A percentile compares a stretch with the other conserved stretches of the same genome.
These are phyloP conservation scores for Paragorgia papillata DNA, from an alignment of 92 coral and sea anemone genomes.

Conservation along the genomic window DNA sequence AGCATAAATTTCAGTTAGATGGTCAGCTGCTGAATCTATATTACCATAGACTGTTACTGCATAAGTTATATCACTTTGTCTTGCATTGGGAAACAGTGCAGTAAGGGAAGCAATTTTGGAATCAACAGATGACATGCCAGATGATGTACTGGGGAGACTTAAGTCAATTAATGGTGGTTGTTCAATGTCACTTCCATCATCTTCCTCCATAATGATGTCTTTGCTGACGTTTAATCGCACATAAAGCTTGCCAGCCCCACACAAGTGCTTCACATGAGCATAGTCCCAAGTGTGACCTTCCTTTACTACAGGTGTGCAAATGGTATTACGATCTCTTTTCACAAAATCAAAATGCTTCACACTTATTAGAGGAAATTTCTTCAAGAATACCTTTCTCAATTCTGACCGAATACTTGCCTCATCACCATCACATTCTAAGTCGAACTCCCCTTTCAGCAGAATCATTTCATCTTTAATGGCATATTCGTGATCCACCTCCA, in stretches of 20 bases:
- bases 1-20: slow-evolving; percentile 36
- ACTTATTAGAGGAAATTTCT: slow-evolving; percentile 29
- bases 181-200: not conserved
- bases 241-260: slow-evolving; percentile 57
- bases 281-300: slow-evolving; percentile 50
- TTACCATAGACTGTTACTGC: slow-evolving; percentile 36
- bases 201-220: not conserved
- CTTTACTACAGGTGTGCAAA: slow-evolving; percentile 49
- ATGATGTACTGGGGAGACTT: slow-evolving; percentile 23
- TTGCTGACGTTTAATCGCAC: slow-evolving; percentile 56
- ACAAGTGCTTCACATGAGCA: slow-evolving; percentile 58
- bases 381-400: slow-evolving; percentile 38
- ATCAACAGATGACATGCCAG: slow-evolving; percentile 33
- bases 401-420: slow-evolving; percentile 37
- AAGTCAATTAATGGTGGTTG: slow-evolving; percentile 18
- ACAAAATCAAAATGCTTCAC: slow-evolving; percentile 56
- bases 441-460: slow-evolving; percentile 55
- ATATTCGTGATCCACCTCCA: slow-evolving; percentile 42
- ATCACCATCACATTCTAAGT: slow-evolving; percentile 26
- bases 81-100: slow-evolving; percentile 43
- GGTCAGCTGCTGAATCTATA: slow-evolving; percentile 47
- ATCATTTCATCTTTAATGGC: slow-evolving; percentile 50
- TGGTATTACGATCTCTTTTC: slow-evolving; percentile 53
- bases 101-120: slow-evolving; percentile 39
- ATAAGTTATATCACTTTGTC: slow-evolving; percentile 5